Evolutionary conservation across 2,113 vertebrate species (phyloP).

Genomic region (Eudyptes chrysolophus): DNA sequence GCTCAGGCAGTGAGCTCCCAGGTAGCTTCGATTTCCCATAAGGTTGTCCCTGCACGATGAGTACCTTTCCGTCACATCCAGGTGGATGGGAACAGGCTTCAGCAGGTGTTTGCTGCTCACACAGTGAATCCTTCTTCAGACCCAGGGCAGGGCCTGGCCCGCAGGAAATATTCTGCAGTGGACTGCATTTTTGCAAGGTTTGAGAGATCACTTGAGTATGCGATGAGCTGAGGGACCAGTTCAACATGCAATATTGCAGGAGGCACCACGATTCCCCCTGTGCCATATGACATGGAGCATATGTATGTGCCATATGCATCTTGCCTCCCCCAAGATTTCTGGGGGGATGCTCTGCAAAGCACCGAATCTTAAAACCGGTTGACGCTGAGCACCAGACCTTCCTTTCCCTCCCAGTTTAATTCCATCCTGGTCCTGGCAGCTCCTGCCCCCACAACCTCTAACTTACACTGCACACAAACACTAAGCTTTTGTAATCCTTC

Average conservation of each 20-base stretch:
- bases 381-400: not conserved
- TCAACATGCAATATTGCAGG: not conserved
- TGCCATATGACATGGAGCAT: not conserved
- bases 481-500: not conserved
- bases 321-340: not conserved
- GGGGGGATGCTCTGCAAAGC: not conserved
- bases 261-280: fast-evolving
- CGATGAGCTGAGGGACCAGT: not conserved
- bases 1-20: not conserved
- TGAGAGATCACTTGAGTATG: not conserved
- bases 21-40: not conserved
- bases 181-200: not conserved
- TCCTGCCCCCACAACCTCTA: not conserved
- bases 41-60: not conserved
- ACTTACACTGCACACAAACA: not conserved
- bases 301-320: not conserved
- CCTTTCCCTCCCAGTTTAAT: not conserved
- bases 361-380: not conserved
- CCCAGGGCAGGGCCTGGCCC: not conserved
- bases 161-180: not conserved
- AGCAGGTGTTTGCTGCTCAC: not conserved
- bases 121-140: not conserved
- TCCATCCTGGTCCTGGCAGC: not conserved
- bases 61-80: not conserved
- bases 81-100: not conserved